These are phyloP conservation scores for Drosophila fuyamai DNA, from an alignment of 1,140 invertebrate genomes.

Conservation along the genomic window DNA sequence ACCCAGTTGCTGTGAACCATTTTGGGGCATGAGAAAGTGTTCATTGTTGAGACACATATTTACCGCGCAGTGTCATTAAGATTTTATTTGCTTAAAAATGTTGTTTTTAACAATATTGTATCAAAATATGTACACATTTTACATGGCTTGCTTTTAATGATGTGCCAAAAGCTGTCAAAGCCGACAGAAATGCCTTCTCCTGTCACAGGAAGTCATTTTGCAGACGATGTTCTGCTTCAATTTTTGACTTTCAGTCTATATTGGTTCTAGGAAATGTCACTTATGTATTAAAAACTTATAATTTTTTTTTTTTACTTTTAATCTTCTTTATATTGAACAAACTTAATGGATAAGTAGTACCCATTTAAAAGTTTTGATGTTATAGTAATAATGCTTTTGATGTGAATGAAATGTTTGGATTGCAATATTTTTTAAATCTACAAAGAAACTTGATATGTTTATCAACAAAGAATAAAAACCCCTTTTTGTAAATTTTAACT, in stretches of 20 bases:
- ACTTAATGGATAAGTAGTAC: no score
- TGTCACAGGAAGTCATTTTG: not conserved
- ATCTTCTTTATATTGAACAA: no score
- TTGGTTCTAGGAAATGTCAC: not conserved
- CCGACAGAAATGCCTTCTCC: not conserved
- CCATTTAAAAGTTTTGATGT: no score
- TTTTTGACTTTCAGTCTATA: not conserved
- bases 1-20: not conserved
- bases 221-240: not conserved
- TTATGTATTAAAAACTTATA: not conserved
- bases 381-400: no score
- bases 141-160: slow-evolving; percentile 7
- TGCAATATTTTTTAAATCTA: no score
- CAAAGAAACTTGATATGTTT: no score
- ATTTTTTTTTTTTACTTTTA: no score
- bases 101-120: slow-evolving; percentile 10
- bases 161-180: slow-evolving; percentile 16
- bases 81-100: slow-evolving; percentile 4
- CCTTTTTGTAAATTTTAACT: no score
- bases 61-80: slow-evolving; percentile 21
- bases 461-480: no score
- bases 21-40: not conserved
- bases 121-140: slow-evolving; percentile 33
- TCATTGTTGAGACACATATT: slow-evolving; percentile 5
- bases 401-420: no score